phyloP scores from a whole-genome alignment of 2,797 vertebrate genomes.

The Steatocranus sp. region DNA sequence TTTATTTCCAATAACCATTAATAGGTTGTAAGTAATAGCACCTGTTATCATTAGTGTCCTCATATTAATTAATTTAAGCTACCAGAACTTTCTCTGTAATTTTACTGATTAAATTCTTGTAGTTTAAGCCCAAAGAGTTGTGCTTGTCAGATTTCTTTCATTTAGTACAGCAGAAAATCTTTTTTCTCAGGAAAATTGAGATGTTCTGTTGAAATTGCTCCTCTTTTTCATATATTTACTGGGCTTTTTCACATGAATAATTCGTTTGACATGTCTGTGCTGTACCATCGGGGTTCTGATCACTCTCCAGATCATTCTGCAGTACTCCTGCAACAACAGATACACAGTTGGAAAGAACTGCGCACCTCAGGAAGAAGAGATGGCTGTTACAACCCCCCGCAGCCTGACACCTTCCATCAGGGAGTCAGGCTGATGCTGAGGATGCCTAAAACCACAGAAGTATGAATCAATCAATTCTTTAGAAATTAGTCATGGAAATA shows the following conservation, averaged over 20 bases:
- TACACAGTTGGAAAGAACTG: not conserved
- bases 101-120: not conserved
- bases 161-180: not conserved
- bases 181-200: not conserved
- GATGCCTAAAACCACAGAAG: not conserved
- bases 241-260: not conserved
- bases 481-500: not conserved
- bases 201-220: not conserved
- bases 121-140: not conserved
- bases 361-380: not conserved
- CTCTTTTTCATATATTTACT: not conserved
- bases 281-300: not conserved
- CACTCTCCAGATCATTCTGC: not conserved
- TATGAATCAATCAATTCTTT: not conserved
- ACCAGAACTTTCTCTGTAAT: not conserved
- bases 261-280: not conserved
- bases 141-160: not conserved
- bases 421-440: not conserved
- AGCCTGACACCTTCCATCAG: not conserved
- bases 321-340: not conserved
- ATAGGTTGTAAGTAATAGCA: not conserved
- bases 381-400: not conserved
- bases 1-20: not conserved
- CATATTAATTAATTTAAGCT: not conserved
- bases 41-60: not conserved